Base-by-base conservation (phyloP, 1,140 invertebrate species). In the Cecropterus lyciades region DNA sequence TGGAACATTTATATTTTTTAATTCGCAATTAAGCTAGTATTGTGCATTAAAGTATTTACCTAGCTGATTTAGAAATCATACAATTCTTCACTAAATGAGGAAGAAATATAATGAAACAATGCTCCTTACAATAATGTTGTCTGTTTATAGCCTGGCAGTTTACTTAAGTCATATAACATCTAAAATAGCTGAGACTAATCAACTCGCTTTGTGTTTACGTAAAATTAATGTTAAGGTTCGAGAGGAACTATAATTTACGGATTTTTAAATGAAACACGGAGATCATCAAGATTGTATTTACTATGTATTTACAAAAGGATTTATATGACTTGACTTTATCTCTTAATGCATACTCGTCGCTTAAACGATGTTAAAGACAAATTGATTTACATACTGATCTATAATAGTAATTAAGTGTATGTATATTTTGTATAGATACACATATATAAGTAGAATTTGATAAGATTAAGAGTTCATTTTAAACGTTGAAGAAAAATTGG, bases 51-150 rank as follows among this genome's bases (percentile, higher is more conserved):
- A 9, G 9, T 10, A 1, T 13, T 40, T 13, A 11, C 24, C 45
- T 27, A 20, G 16, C 20, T 57, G 30, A 14, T 24, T 55, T 55
- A 62, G 67, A 66, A 60, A 67, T 45, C 66, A 65, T 57, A 72
- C 70, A 70, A 72, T 72, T 74, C 75, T 77, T 69, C 67, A 75
- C 67, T 69, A 70, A 77, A 78, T 70, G 69, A 71, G 59, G 59
- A 72, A 68, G 67, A 55, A 72, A 73, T 80, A 77, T 72, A 70
- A 68, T 73, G 56, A 65, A 74, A 75, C 76, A 74, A 75, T 77
- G 69, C 75, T 56, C 52, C 48, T 79, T 74, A 77, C 77, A 82
- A 79, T 77, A 77, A 60, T 48, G 43, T 60, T 60, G 43, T 48
- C 24, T 70, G 66, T 81, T 77, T 77, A 78, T 78, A 76, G 69